Evolutionary conservation across 1,140 invertebrate species (phyloP).

Genomic region (Sycobia sp.): DNA sequence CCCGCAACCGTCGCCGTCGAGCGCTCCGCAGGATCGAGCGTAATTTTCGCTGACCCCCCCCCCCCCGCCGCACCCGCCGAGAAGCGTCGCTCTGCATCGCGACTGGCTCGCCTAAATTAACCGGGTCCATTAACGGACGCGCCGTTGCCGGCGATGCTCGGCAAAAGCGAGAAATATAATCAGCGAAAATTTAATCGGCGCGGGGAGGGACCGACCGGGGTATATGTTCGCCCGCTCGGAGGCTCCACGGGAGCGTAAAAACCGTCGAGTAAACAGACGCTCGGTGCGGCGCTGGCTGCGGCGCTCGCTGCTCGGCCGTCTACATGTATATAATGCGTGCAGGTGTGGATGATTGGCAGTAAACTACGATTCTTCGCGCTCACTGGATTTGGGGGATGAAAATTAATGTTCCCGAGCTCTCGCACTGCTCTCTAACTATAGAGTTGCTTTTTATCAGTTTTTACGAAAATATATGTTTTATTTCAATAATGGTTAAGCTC

Average conservation of each 20-base stretch:
- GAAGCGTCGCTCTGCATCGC: too few species aligned
- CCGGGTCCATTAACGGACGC: slow-evolving; percentile 26
- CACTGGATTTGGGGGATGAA: too few species aligned
- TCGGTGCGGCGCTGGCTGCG: not conserved
- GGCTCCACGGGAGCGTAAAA: slow-evolving; percentile 8
- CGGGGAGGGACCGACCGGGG: too few species aligned
- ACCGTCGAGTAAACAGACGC: slow-evolving; percentile 40
- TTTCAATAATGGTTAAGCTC: too few species aligned
- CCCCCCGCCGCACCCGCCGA: slow-evolving; percentile 10
- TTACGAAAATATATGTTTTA: too few species aligned
- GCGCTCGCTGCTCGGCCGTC: too few species aligned
- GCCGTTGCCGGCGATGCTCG: not conserved
- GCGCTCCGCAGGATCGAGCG: slow-evolving; percentile 22
- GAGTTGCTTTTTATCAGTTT: too few species aligned
- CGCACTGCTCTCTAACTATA: too few species aligned
- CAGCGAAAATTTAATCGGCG: slow-evolving; percentile 31
- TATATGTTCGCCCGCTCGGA: not conserved
- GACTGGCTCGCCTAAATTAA: slow-evolving; percentile 22
- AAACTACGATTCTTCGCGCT: too few species aligned
- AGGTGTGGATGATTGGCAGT: too few species aligned
- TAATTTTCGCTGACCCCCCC: slow-evolving; percentile 31
- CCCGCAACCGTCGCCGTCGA: not conserved
- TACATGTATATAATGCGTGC: too few species aligned
- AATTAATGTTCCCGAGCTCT: too few species aligned
- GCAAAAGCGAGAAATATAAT: slow-evolving; percentile 28